Conservation (phyloP, 2,888 invertebrate species). For the Leucoptera coffeella region DNA sequence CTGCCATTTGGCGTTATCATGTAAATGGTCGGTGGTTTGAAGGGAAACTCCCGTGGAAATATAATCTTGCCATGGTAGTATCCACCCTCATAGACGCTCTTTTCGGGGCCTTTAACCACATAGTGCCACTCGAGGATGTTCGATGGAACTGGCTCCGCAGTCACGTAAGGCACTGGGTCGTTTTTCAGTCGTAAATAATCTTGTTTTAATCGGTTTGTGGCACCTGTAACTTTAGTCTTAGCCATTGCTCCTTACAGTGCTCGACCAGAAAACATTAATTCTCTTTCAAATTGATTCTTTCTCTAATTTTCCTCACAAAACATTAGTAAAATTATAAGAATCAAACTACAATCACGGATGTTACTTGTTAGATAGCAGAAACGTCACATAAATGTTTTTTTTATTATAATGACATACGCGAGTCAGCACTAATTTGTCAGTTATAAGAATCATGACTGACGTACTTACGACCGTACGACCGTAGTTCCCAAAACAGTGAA, state of each 20-base stretch:
- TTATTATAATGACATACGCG: no score
- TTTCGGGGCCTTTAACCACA: conserved; percentile 92
- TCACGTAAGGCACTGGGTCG: conserved; percentile 95
- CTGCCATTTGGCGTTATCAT: conserved; percentile 99
- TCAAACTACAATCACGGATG: no score
- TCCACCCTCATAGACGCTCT: conserved; percentile 91
- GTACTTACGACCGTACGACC: no score
- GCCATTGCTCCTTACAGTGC: conserved; percentile 31
- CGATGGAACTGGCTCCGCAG: conserved; percentile 88
- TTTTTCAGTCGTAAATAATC: conserved; percentile 92
- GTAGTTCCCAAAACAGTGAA: no score
- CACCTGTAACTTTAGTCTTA: conserved; percentile 57
- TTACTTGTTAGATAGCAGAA: no score
- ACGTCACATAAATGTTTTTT: no score
- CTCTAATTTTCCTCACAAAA: no score
- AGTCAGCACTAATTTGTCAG: no score
- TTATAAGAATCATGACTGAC: no score
- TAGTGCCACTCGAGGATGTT: conserved; percentile 99
- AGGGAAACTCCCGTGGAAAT: conserved; percentile 95
- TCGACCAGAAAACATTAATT: no score
- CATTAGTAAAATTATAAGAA: no score
- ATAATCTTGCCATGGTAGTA: conserved; percentile 68
- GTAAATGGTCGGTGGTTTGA: conserved; percentile 94
- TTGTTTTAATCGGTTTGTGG: conserved; percentile 83
- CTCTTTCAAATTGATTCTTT: no score